Evolutionary conservation across 35 echinoderm and acorn worm species (phyloP), one percentile per base, ranked within the genome.

Genomic region (Diadema setosum): DNA sequence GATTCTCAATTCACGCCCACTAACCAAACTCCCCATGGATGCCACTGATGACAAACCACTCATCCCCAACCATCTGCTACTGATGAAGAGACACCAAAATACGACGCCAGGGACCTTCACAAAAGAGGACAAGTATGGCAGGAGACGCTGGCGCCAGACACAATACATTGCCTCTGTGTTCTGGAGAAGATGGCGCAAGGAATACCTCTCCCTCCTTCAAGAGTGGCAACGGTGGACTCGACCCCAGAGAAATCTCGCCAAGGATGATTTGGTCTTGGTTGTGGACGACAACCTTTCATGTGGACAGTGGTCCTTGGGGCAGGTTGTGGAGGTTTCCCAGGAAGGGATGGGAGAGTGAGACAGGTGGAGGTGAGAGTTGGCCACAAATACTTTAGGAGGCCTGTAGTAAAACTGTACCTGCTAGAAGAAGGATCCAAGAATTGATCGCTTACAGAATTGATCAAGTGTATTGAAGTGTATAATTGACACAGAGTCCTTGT

Each of bases 241-340:
- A 57, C 46, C 46, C 12, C 48, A 85, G 11, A 42, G n/a, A 17
- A 70, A 90, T 63, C 21, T 90, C 36, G 41, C 56, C 25, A 39
- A 41, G 15, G 85, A 65, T 45, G 92, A 94, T 40, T 73, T 94
- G 11, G 92, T 94, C 30, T 45, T 90, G 43, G 73, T 94, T 26
- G 40, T 31, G 2, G 58, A 94, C 46, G 82, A 46, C 41, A 83
- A 83, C n/a, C 46, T 83, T 1, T 29, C 32, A 30, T 21, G 81
- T 40, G 49, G 49, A 40, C 42, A 46, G 25, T 83, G 81, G 81
- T 46, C 81, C 17, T 46, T 83, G 81, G 81, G 81, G 44, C 46
- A 11, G 49, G 81, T 57, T 46, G n/a, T n/a, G n/a, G n/a, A n/a
- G n/a, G n/a, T 1, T 36, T 80, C n/a, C n/a, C n/a, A n/a, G n/a